Conservation (phyloP, 2,888 invertebrate species). For the Chrysodeixis includens region DNA sequence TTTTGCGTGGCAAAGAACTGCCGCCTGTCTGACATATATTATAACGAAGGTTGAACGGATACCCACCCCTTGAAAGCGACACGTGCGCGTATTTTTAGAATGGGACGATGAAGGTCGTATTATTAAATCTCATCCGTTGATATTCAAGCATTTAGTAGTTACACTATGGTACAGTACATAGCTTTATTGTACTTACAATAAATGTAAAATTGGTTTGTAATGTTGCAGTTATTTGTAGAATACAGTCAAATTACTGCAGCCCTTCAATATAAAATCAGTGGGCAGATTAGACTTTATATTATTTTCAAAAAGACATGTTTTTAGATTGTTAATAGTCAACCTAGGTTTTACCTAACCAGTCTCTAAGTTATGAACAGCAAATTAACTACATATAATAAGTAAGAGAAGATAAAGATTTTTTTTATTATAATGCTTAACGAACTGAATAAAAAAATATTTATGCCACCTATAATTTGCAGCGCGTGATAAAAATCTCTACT, state of each 20-base stretch:
- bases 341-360: too few relatives aligned
- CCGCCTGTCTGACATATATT: background rate
- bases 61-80: background rate
- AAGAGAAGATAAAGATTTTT: too few relatives aligned
- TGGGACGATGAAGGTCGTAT: background rate
- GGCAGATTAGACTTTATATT: too few relatives aligned
- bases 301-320: too few relatives aligned
- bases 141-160: background rate
- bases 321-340: background rate
- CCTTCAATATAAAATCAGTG: too few relatives aligned
- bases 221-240: background rate
- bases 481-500: too few relatives aligned
- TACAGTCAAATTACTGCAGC: too few relatives aligned
- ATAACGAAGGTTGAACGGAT: background rate
- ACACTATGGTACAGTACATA: background rate
- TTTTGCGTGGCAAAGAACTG: background rate
- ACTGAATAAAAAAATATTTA: too few relatives aligned
- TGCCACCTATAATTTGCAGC: too few relatives aligned
- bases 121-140: background rate
- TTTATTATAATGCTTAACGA: too few relatives aligned
- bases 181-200: background rate
- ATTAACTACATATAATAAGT: too few relatives aligned
- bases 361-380: too few relatives aligned
- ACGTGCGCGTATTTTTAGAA: slow-evolving; percentile 3
- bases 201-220: background rate